Evolutionary conservation across 2,888 invertebrate genomes (phyloP).

Genomic region (Drosophila yooni): DNA sequence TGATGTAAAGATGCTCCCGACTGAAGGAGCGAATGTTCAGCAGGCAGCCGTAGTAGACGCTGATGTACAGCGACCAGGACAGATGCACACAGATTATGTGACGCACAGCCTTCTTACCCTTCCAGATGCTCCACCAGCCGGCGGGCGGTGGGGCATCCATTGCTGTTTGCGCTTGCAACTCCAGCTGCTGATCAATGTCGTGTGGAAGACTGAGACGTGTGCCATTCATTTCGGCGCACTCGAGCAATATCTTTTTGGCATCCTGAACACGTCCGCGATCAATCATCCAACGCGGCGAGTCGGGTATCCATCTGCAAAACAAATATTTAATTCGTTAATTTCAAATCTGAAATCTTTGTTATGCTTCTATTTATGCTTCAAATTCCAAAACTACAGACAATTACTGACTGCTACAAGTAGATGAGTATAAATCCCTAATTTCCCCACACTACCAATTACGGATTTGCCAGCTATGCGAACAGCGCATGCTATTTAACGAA

Average conservation of each 20-base stretch:
- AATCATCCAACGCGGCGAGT: slow-evolving; percentile 86
- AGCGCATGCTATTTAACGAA: background rate
- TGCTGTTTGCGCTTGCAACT: slow-evolving; percentile 83
- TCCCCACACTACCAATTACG: slow-evolving; percentile 1
- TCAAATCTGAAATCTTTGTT: background rate
- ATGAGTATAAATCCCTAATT: background rate
- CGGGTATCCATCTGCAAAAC: slow-evolving; percentile 84
- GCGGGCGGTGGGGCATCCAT: slow-evolving; percentile 84
- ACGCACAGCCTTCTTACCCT: slow-evolving; percentile 82
- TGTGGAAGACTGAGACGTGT: slow-evolving; percentile 83
- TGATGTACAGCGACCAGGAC: slow-evolving; percentile 84
- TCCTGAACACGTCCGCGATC: slow-evolving; percentile 84
- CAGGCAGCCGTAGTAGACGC: slow-evolving; percentile 86
- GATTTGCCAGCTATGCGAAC: background rate
- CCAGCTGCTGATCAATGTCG: slow-evolving; percentile 84
- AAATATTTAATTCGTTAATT: background rate
- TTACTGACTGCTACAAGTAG: background rate
- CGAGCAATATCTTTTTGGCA: slow-evolving; percentile 83
- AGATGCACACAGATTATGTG: slow-evolving; percentile 84
- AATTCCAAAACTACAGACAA: background rate
- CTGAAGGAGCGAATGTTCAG: slow-evolving; percentile 85
- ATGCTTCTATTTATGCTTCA: background rate
- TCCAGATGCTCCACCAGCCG: slow-evolving; percentile 85
- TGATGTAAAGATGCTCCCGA: slow-evolving; percentile 84
- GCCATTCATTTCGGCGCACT: slow-evolving; percentile 84